phyloP scores from a whole-genome alignment of 2,888 invertebrate genomes.

The Oscheius sp. region DNA sequence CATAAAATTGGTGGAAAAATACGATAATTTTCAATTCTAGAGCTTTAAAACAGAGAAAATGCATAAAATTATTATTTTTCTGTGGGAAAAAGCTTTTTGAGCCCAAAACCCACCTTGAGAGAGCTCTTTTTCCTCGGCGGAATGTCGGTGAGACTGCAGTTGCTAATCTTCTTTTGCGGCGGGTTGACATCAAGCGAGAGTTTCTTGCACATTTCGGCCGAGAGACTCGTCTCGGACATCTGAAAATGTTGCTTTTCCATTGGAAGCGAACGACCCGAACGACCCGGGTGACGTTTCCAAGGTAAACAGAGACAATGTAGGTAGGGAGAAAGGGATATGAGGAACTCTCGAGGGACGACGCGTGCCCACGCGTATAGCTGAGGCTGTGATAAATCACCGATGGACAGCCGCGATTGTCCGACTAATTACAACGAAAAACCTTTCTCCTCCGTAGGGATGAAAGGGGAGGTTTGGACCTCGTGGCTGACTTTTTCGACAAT shows the following conservation, averaged over 20 bases:
- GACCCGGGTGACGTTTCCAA: too few relatives aligned
- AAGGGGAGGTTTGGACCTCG: neutral
- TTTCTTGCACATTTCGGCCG: slow-evolving; percentile 29
- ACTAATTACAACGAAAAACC: neutral
- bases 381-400: slow-evolving; percentile 3
- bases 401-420: slow-evolving; percentile 14
- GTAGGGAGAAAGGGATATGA: too few relatives aligned
- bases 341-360: neutral
- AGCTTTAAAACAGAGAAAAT: too few relatives aligned
- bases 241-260: too few relatives aligned
- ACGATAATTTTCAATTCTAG: too few relatives aligned
- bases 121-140: slow-evolving; percentile 54
- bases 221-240: slow-evolving; percentile 10
- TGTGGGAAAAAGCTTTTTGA: too few relatives aligned
- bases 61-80: too few relatives aligned
- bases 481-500: neutral
- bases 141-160: slow-evolving; percentile 15
- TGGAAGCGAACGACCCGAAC: too few relatives aligned
- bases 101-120: slow-evolving; percentile 32
- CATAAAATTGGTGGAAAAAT: too few relatives aligned
- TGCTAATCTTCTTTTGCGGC: slow-evolving; percentile 28
- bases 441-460: neutral
- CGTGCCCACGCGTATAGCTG: neutral
- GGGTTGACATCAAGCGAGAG: slow-evolving; percentile 12
- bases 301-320: too few relatives aligned